Evolutionary conservation across 2,113 vertebrate species (phyloP).

Genomic region (Hippoglossus stenolepis): DNA sequence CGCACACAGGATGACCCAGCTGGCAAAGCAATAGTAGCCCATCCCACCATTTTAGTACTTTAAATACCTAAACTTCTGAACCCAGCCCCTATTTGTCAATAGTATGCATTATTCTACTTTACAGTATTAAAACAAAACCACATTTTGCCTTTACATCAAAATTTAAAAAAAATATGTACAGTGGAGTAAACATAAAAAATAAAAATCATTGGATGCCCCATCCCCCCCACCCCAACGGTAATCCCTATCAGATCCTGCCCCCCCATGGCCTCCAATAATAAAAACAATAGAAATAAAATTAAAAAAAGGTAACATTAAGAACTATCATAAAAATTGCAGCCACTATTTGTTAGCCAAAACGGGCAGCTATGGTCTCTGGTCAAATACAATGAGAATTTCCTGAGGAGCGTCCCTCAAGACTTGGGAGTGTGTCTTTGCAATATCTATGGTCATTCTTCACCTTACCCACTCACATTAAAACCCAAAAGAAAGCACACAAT

Average conservation of each 20-base stretch:
- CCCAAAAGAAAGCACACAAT: constrained; percentile 6
- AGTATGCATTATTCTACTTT: constrained; percentile 75
- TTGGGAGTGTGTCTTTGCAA: constrained; percentile 66
- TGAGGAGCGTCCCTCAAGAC: constrained; percentile 67
- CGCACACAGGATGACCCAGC: constrained; percentile 72
- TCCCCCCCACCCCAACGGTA: constrained; percentile 6
- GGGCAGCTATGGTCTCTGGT: constrained; percentile 66
- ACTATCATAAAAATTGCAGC: constrained; percentile 75
- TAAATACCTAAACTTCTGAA: constrained; percentile 57
- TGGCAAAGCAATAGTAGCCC: constrained; percentile 67
- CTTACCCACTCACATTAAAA: constrained; percentile 44
- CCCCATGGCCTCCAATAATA: constrained; percentile 57
- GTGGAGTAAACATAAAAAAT: constrained; percentile 68
- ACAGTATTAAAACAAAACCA: constrained; percentile 77
- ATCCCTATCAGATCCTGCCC: constrained; percentile 41
- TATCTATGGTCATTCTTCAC: constrained; percentile 53
- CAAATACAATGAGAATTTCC: constrained; percentile 69
- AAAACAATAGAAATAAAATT: no score
- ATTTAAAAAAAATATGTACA: constrained; percentile 83
- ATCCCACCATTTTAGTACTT: constrained; percentile 63
- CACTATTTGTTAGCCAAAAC: constrained; percentile 62
- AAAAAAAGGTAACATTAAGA: constrained; percentile 66
- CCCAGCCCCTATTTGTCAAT: constrained; percentile 52
- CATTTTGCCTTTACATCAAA: constrained; percentile 81
- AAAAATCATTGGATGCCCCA: constrained; percentile 35